A percentile compares a stretch with the other conserved stretches of the same genome.
Conservation (phyloP, 1,140 invertebrate species). For the Drosophila mojavensis region DNA sequence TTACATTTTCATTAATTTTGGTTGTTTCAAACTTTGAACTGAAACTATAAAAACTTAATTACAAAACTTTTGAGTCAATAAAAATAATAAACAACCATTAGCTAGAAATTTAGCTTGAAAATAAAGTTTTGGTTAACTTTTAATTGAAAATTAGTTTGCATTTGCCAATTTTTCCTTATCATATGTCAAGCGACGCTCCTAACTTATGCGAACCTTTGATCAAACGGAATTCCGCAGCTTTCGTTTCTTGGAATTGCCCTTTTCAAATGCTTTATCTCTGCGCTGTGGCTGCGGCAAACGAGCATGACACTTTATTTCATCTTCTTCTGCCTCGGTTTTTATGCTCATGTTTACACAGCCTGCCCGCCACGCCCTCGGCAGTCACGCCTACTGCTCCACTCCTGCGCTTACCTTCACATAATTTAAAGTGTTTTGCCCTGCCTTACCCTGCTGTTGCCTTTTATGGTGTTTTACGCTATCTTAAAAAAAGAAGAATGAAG, state of each 20-base stretch:
- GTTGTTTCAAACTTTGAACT: no score
- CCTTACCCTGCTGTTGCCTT: conserved; percentile 39
- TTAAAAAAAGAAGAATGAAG: conserved; percentile 18
- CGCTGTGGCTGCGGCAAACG: conserved; percentile 18
- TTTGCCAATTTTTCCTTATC: no score
- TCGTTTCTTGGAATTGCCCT: background rate
- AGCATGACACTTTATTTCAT: conserved; percentile 47
- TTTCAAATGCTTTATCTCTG: conserved; percentile 27
- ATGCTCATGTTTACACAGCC: conserved; percentile 37
- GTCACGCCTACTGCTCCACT: background rate
- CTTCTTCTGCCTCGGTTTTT: conserved; percentile 27
- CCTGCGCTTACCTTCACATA: conserved; percentile 11
- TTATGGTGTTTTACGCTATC: conserved; percentile 50
- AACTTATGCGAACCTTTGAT: no score
- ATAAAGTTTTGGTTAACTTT: no score
- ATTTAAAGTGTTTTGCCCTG: conserved; percentile 35
- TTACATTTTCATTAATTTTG: no score
- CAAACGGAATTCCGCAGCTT: background rate
- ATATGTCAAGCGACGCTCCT: no score
- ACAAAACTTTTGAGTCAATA: no score
- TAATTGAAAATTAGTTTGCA: no score
- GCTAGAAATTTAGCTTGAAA: no score
- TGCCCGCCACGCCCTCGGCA: background rate
- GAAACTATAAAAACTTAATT: no score
- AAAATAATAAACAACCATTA: no score